A percentile compares a stretch with the other conserved stretches of the same genome.
Evolutionary conservation across 2,113 vertebrate species (phyloP).

Genomic region (Noctilio leporinus): DNA sequence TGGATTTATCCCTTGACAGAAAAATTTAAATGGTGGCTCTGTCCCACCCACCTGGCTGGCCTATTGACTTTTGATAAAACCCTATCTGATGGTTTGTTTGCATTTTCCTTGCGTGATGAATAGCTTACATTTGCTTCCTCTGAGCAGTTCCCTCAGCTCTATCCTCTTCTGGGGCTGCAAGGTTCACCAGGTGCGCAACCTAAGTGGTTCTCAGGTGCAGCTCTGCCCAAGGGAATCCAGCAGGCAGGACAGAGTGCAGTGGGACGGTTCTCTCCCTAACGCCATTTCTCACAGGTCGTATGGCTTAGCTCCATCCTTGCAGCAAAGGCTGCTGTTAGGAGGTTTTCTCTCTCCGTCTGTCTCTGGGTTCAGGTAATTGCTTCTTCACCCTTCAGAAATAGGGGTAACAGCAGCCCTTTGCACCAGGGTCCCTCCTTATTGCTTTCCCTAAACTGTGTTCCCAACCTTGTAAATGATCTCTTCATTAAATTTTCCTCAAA

Average conservation of each 20-base stretch:
- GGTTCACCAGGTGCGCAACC: neutral
- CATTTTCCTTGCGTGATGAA: neutral
- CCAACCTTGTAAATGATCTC: neutral
- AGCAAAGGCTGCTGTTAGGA: neutral
- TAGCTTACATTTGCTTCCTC: neutral
- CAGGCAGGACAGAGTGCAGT: neutral
- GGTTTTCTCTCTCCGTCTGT: neutral
- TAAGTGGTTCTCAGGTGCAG: too few relatives aligned
- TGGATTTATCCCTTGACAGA: neutral
- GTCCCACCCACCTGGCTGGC: too few relatives aligned
- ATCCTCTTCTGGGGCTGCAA: neutral
- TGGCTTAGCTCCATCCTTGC: neutral
- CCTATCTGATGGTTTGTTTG: neutral
- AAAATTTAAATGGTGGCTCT: neutral
- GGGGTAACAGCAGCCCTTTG: neutral
- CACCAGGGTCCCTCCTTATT: neutral
- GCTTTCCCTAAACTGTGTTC: neutral
- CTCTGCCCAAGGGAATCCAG: neutral
- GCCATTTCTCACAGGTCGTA: neutral
- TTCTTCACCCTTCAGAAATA: neutral
- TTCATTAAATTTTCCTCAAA: neutral
- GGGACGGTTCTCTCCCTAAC: neutral
- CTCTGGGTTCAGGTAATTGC: neutral
- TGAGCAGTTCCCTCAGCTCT: rapidly evolving
- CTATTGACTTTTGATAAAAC: too few relatives aligned